Evolutionary conservation across 2,797 vertebrate species (phyloP).

Genomic region (Cryptoblepharus egeriae): DNA sequence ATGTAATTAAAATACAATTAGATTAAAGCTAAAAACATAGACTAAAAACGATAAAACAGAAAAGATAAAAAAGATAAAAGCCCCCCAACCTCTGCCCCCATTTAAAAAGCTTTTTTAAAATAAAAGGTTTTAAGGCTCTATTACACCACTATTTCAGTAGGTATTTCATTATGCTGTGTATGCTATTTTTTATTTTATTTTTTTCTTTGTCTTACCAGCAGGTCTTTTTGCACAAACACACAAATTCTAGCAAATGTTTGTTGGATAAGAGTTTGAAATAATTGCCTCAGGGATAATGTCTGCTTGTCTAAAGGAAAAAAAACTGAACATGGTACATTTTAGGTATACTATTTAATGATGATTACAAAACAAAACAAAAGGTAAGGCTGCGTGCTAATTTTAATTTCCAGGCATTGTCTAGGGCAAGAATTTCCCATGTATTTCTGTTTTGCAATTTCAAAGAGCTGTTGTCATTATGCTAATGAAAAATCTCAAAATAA

Average conservation of each 20-base stretch:
- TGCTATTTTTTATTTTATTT: slow-evolving; percentile 52
- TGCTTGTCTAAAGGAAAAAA: slow-evolving; percentile 10
- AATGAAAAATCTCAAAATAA: slow-evolving; percentile 2
- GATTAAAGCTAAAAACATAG: no score
- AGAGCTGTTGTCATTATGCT: not conserved
- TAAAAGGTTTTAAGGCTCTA: no score
- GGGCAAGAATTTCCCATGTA: slow-evolving; percentile 23
- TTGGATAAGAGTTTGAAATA: slow-evolving; percentile 46
- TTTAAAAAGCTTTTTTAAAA: no score
- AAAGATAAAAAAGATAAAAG: no score
- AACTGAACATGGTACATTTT: slow-evolving; percentile 19
- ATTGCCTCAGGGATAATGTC: slow-evolving; percentile 27
- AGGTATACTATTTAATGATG: not conserved
- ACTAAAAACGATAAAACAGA: no score
- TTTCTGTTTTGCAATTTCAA: slow-evolving; percentile 2
- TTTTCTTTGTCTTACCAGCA: slow-evolving; percentile 44
- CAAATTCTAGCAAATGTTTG: not conserved
- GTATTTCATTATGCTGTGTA: slow-evolving; percentile 48
- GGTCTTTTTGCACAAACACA: slow-evolving; percentile 30
- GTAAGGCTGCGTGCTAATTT: slow-evolving; percentile 14
- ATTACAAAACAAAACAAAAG: slow-evolving; percentile 24
- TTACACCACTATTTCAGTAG: slow-evolving; percentile 49
- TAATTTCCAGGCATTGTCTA: slow-evolving; percentile 31
- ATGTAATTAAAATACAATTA: no score
- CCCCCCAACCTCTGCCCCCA: no score